phyloP scores from a whole-genome alignment of 2,113 vertebrate species.

The Apistogramma diplotaenia region DNA sequence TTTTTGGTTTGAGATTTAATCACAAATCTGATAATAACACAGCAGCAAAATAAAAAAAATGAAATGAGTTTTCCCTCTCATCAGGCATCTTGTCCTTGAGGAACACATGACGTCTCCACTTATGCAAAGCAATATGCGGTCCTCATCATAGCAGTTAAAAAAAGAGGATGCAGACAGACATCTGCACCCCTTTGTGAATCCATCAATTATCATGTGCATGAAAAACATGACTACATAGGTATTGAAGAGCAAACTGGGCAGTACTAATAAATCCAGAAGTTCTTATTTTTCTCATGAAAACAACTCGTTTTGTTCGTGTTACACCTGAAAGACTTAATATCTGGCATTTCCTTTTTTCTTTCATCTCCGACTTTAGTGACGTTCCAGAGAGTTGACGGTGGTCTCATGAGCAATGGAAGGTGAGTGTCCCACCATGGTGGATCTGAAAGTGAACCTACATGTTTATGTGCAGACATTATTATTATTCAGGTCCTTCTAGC shows the following conservation, averaged over 20 bases:
- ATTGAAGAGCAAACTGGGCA: constrained; percentile 22
- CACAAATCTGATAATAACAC: constrained; percentile 72
- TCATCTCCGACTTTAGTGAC: constrained; percentile 81
- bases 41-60: constrained; percentile 59
- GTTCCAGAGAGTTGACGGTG: constrained; percentile 97
- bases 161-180: constrained; percentile 21
- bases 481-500: background rate
- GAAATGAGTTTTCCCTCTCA: constrained; percentile 67
- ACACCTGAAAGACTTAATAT: constrained; percentile 14
- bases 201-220: constrained; percentile 29
- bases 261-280: background rate
- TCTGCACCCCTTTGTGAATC: constrained; percentile 19
- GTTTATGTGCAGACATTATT: background rate
- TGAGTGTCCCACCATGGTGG: constrained; percentile 65
- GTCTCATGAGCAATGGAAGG: constrained; percentile 99
- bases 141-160: constrained; percentile 27
- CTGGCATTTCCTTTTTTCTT: constrained; percentile 13
- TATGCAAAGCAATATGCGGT: constrained; percentile 57
- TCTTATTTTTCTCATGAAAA: background rate
- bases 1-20: constrained; percentile 65
- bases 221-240: background rate
- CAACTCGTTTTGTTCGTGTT: background rate
- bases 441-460: background rate
- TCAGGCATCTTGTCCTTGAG: constrained; percentile 68
- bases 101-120: constrained; percentile 53